Percentiles rank a stretch among this genome's conserved stretches.
phyloP scores from a whole-genome alignment of 2,888 invertebrate genomes.

The Azorinus chamasolen region DNA sequence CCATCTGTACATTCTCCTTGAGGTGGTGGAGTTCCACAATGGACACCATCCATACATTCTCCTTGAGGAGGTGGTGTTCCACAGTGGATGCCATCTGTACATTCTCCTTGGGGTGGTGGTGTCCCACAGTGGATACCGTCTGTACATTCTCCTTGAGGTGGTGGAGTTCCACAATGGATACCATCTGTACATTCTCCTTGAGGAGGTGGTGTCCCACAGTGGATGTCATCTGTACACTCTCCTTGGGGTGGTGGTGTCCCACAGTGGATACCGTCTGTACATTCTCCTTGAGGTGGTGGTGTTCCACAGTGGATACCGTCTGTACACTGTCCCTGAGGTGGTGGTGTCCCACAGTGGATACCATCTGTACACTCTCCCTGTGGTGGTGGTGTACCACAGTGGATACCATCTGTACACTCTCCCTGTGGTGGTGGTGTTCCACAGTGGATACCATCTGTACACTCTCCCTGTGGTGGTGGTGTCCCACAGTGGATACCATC shows the following conservation, averaged over 20 bases:
- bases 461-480: constrained; percentile 34
- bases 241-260: constrained; percentile 38
- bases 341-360: constrained; percentile 66
- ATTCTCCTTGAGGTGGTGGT: constrained; percentile 44
- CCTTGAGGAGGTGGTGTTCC: constrained; percentile 29
- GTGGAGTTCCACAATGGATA: constrained; percentile 67
- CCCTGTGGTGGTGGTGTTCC: constrained; percentile 43
- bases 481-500: constrained; percentile 70
- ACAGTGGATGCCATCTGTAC: constrained; percentile 58
- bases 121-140: constrained; percentile 67
- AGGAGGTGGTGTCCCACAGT: constrained; percentile 56
- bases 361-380: constrained; percentile 56
- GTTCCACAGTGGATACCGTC: constrained; percentile 67
- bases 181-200: constrained; percentile 62
- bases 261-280: constrained; percentile 62
- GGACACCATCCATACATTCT: constrained; percentile 62
- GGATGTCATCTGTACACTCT: constrained; percentile 50
- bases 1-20: constrained; percentile 41
- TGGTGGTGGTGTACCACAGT: constrained; percentile 53
- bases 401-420: constrained; percentile 51
- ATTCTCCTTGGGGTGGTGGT: constrained; percentile 49
- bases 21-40: constrained; percentile 66
- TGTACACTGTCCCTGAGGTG: constrained; percentile 37
- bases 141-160: constrained; percentile 45
- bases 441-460: constrained; percentile 52